Evolutionary conservation across 1,140 invertebrate species (phyloP).

Genomic region (Ganaspis sp.): DNA sequence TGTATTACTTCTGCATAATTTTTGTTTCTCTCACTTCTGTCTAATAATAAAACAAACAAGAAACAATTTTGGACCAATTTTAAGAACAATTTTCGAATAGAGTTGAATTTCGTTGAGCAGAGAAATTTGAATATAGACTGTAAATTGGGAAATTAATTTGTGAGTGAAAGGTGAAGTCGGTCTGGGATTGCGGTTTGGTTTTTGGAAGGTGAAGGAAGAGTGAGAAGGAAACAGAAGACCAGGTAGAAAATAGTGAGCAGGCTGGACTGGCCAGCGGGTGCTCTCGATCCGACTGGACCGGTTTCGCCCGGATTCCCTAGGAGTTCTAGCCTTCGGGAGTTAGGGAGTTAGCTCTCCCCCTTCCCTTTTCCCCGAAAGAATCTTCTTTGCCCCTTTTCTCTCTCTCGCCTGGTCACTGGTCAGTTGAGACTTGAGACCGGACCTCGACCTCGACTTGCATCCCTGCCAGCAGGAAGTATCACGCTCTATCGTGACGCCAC

Average conservation of each 20-base stretch:
- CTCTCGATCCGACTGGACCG: slow-evolving; percentile 70
- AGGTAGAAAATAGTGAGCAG: slow-evolving; percentile 60
- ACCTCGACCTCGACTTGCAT: slow-evolving; percentile 49
- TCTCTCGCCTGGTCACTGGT: slow-evolving; percentile 17
- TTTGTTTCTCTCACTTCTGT: too few relatives aligned
- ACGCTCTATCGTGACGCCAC: slow-evolving; percentile 57
- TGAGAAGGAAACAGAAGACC: slow-evolving; percentile 45
- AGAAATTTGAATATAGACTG: too few relatives aligned
- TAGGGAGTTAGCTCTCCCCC: slow-evolving; percentile 37
- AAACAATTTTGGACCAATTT: too few relatives aligned
- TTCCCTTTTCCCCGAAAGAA: neutral
- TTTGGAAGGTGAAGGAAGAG: slow-evolving; percentile 29
- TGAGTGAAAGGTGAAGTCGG: slow-evolving; percentile 3
- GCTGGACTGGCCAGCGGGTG: slow-evolving; percentile 64
- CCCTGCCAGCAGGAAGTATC: slow-evolving; percentile 62
- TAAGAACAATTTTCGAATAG: too few relatives aligned
- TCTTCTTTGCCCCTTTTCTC: slow-evolving; percentile 24
- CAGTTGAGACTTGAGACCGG: slow-evolving; percentile 43
- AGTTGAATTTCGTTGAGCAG: too few relatives aligned
- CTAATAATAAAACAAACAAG: too few relatives aligned
- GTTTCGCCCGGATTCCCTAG: slow-evolving; percentile 70
- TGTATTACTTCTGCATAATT: too few relatives aligned
- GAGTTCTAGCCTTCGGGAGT: slow-evolving; percentile 68
- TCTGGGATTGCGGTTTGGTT: slow-evolving; percentile 21
- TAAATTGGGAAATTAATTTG: neutral